phyloP scores from a whole-genome alignment of 2,113 vertebrate genomes.

The Hepsetus odoe region DNA sequence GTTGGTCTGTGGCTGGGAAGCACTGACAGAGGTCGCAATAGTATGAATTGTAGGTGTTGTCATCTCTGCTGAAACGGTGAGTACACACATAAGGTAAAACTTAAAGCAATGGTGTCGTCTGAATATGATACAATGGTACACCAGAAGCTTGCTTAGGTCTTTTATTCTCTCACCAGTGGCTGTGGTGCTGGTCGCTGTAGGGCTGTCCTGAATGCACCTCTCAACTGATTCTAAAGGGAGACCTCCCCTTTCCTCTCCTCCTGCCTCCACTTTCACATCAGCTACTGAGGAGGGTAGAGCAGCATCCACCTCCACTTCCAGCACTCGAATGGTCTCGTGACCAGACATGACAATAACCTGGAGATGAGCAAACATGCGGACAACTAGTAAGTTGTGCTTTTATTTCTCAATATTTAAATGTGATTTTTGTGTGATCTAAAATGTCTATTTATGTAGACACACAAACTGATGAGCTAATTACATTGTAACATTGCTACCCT shows the following conservation, averaged over 20 bases:
- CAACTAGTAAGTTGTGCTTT: too few relatives aligned
- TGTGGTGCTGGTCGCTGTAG: constrained; percentile 28
- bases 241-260: constrained; percentile 55
- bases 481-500: not conserved
- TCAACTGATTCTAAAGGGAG: constrained; percentile 51
- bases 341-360: constrained; percentile 97
- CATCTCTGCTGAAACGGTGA: constrained; percentile 59
- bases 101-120: not conserved
- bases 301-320: constrained; percentile 89
- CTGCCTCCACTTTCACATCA: constrained; percentile 68
- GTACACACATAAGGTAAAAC: constrained; percentile 31
- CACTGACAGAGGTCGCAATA: constrained; percentile 65
- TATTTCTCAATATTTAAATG: too few relatives aligned
- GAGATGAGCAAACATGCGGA: not conserved
- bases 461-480: not conserved
- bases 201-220: constrained; percentile 51
- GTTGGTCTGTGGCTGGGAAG: constrained; percentile 70
- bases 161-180: constrained; percentile 22
- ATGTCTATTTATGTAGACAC: too few relatives aligned
- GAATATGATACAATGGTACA: not conserved
- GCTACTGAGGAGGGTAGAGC: constrained; percentile 72
- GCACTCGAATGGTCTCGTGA: constrained; percentile 93
- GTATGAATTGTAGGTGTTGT: constrained; percentile 64
- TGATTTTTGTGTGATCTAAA: too few relatives aligned
- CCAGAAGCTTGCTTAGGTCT: not conserved